Base-by-base conservation (phyloP, 2,797 vertebrate genomes). In the Neomorphus geoffroyi region DNA sequence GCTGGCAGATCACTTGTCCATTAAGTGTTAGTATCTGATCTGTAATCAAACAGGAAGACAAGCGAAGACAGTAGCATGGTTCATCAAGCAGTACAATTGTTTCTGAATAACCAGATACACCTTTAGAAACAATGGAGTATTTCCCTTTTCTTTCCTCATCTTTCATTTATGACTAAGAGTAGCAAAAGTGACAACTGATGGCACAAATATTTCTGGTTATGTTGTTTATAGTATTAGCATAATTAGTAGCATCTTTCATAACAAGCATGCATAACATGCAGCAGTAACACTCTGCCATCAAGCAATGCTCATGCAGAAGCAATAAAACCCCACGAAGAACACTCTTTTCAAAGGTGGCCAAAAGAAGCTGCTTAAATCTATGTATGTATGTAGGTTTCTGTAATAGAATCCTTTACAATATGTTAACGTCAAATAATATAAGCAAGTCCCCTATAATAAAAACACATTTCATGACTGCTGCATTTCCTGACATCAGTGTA, bases 181-280 rank as follows among this genome's bases (percentile, higher is more conserved):
- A 93, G 80, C 58, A 94, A 90, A 96, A 92, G 14, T 85, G 80
- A 94, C 85, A 94, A 37, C 26, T 87, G 75, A 91, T 79, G 41
- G 26, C 70, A 85, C 50, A 92, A 87, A 72, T 93, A 54, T 80
- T 90, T 90, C 48, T 74, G 61, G 70, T 95, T 73, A 46, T 93
- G 81, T 93, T 94, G 43, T 75, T 82, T 92, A 78, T 71, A 70
- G 7, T 81, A 86, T 78, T 94, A 88, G 30, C 53, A 72, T 94
- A 95, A 92, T 97, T 96, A 95, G 69, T 24, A 70, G 21, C 66
- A 83, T 86, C 65, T 89, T 78, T 96, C 82, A 92, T 92, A 95
- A 93, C 89, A 94, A 96, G 67, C 48, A 88, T 22, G 19, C 45
- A 43, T 69, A 66, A 16, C 46, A 88, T 43, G 46, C 46, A 95